phyloP scores from a whole-genome alignment of 1,140 invertebrate species.

The Cotesia chilonis region DNA sequence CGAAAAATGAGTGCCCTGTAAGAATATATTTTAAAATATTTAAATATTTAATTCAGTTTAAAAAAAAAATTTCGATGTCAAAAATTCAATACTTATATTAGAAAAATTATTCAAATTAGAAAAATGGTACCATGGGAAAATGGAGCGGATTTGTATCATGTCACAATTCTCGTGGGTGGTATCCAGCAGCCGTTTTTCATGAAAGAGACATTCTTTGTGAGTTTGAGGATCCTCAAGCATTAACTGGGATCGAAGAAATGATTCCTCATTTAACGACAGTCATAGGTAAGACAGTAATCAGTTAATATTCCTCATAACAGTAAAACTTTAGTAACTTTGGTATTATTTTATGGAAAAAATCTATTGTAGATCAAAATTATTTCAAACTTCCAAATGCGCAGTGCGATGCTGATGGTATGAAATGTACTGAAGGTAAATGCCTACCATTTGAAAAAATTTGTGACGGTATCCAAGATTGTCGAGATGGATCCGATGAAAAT shows the following conservation, averaged over 20 bases:
- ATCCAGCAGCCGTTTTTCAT: conserved; percentile 70
- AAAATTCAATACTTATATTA: conserved; percentile 24
- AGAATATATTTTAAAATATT: conserved; percentile 18
- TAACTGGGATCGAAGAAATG: conserved; percentile 65
- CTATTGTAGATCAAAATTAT: no score
- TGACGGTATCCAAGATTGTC: conserved; percentile 77
- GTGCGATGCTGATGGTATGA: conserved; percentile 66
- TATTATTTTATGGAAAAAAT: no score
- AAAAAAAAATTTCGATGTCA: conserved; percentile 6
- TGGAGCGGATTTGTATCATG: conserved; percentile 73
- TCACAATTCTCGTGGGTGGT: conserved; percentile 69
- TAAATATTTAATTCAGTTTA: no score
- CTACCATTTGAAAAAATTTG: conserved; percentile 72
- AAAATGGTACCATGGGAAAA: conserved; percentile 33
- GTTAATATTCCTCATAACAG: no score
- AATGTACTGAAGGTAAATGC: conserved; percentile 78
- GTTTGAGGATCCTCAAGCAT: conserved; percentile 57
- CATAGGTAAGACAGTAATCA: conserved; percentile 53
- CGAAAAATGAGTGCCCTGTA: conserved; percentile 58
- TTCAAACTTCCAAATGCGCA: not conserved
- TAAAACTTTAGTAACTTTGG: no score
- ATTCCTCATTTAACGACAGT: conserved; percentile 61
- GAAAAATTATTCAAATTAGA: conserved; percentile 33
- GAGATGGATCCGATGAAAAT: conserved; percentile 73
- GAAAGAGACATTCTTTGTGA: conserved; percentile 66